Evolutionary conservation across 2,888 invertebrate species (phyloP).

Genomic region (Macaria notata): DNA sequence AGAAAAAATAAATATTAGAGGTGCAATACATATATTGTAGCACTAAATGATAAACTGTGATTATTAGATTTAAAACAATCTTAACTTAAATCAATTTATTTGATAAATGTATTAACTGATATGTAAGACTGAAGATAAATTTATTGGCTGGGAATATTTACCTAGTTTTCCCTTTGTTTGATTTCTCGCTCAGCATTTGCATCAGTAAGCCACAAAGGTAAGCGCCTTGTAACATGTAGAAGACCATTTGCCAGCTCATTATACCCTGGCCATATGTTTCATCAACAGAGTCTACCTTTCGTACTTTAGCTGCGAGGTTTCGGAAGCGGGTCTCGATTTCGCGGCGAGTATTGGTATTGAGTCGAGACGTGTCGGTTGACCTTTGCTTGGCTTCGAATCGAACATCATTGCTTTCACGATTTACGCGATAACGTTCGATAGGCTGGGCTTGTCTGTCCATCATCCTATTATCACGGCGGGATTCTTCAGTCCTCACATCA

Average conservation of each 20-base stretch:
- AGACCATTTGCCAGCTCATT: conserved; percentile 56
- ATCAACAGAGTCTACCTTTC: conserved; percentile 23
- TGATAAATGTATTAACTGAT: no score
- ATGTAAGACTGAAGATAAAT: no score
- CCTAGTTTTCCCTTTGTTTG: conserved; percentile 41
- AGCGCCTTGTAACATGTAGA: conserved; percentile 62
- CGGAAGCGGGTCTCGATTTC: conserved; percentile 28
- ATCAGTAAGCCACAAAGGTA: conserved; percentile 58
- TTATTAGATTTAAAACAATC: no score
- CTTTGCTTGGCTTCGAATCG: conserved; percentile 7
- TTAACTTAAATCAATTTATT: no score
- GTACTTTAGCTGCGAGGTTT: conserved; percentile 26
- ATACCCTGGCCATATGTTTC: conserved; percentile 23
- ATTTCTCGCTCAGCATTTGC: conserved; percentile 47
- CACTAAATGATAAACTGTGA: no score
- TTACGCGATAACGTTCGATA: conserved; percentile 2
- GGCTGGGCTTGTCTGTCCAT: conserved; percentile 9
- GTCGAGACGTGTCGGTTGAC: not conserved
- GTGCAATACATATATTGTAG: no score
- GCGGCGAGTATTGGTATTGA: not conserved
- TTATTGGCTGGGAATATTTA: conserved; percentile 14
- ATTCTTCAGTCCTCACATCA: conserved; percentile 5
- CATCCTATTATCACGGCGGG: conserved; percentile 12
- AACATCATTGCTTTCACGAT: conserved; percentile 3
- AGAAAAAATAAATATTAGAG: conserved; percentile 19